Conservation (phyloP, 2,797 vertebrate genomes). For the Distichodus sexfasciatus region DNA sequence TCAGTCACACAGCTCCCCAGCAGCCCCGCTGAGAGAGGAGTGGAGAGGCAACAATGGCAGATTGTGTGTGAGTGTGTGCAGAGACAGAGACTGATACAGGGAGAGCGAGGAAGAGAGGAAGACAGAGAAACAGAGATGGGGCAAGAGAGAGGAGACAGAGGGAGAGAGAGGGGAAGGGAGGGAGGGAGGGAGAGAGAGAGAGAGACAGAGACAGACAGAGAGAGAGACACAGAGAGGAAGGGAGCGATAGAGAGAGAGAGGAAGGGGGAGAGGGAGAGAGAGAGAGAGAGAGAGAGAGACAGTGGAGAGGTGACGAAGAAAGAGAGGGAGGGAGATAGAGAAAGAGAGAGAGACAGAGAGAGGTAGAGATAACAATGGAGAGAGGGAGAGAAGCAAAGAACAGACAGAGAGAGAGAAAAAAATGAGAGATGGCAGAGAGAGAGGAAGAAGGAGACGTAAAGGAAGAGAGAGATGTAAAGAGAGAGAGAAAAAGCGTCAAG, state of each 20-base stretch:
- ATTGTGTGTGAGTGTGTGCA: neutral
- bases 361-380: no score
- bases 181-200: neutral
- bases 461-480: no score
- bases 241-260: neutral
- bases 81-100: neutral
- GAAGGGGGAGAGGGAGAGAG: neutral
- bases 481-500: neutral
- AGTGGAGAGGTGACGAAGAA: no score
- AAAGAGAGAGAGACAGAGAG: no score
- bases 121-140: neutral
- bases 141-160: neutral
- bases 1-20: neutral
- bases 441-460: no score
- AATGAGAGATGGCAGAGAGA: no score
- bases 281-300: neutral
- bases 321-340: no score
- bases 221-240: neutral
- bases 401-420: no score
- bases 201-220: neutral
- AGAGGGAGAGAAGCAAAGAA: no score
- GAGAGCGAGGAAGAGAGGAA: neutral
- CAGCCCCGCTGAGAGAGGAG: neutral
- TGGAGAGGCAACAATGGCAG: neutral
- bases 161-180: neutral